Conservation (phyloP, 1,140 invertebrate species). For the Drosophila sechellia region DNA sequence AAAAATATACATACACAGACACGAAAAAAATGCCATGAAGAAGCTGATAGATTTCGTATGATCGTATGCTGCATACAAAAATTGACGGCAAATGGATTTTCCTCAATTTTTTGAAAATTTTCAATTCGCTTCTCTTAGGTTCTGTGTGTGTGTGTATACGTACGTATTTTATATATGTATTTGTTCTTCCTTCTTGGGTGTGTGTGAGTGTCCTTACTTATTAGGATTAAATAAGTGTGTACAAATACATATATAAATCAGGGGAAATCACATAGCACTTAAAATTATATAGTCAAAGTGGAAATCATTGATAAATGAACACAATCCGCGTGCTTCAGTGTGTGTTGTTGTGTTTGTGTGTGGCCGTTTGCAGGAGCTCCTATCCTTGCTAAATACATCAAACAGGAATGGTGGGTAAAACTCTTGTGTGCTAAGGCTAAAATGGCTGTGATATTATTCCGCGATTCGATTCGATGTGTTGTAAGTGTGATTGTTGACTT, state of each 20-base stretch:
- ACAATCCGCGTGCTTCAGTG: conserved; percentile 71
- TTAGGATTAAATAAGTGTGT: conserved; percentile 31
- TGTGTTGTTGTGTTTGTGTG: conserved; percentile 36
- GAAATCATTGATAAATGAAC: conserved; percentile 68
- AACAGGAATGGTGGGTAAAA: conserved; percentile 81
- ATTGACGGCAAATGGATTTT: conserved; percentile 37
- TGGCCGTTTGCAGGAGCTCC: conserved; percentile 34
- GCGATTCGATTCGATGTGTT: conserved; percentile 50
- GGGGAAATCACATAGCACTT: conserved; percentile 74
- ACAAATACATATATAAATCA: conserved; percentile 26
- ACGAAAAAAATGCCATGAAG: conserved; percentile 47
- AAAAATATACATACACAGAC: conserved; percentile 59
- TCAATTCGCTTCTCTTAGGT: conserved; percentile 17
- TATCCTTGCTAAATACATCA: conserved; percentile 72
- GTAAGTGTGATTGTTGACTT: conserved; percentile 19
- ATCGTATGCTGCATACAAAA: conserved; percentile 29
- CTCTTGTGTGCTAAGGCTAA: conserved; percentile 80
- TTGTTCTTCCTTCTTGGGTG: conserved; percentile 22
- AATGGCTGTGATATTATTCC: conserved; percentile 65
- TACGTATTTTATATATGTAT: conserved; percentile 8
- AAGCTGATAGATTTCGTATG: conserved; percentile 36
- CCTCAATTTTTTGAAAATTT: neutral
- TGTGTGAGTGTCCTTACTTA: conserved; percentile 46
- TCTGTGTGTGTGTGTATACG: conserved; percentile 28
- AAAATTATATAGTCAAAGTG: conserved; percentile 62